Evolutionary conservation across 2,888 invertebrate genomes (phyloP).

Genomic region (Phengaris alcon): DNA sequence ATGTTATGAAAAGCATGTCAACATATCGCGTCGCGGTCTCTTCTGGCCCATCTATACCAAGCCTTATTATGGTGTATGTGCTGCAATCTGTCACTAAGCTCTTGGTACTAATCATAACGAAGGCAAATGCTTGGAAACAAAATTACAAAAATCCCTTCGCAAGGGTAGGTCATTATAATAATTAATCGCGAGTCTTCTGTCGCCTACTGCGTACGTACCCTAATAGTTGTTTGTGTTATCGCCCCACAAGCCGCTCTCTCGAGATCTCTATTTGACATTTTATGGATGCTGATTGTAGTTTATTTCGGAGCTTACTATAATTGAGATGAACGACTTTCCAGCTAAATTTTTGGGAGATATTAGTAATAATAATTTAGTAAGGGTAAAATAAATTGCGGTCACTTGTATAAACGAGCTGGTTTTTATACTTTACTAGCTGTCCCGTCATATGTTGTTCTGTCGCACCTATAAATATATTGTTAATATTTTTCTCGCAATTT

Average conservation of each 20-base stretch:
- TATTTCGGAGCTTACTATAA: conserved; percentile 10
- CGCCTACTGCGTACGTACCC: not conserved
- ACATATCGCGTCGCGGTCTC: no score
- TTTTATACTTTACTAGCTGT: not conserved
- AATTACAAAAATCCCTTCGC: no score
- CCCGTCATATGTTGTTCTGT: no score
- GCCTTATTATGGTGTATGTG: no score
- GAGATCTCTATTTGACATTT: conserved; percentile 12
- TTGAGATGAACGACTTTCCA: conserved; percentile 4
- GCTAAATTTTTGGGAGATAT: conserved; percentile 1
- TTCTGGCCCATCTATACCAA: no score
- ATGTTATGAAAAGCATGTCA: no score
- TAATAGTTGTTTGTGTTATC: not conserved
- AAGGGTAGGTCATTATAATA: no score
- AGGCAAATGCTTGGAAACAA: no score
- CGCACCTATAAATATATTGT: no score
- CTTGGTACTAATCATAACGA: no score
- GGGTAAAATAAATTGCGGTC: not conserved
- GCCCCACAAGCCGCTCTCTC: not conserved
- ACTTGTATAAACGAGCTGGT: not conserved
- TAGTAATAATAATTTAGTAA: not conserved
- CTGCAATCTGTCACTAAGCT: no score
- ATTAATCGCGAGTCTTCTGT: not conserved
- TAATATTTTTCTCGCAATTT: no score
- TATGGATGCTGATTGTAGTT: conserved; percentile 11